These are phyloP conservation scores for Crocidura indochinensis DNA, from an alignment of 2,797 vertebrate species.

Conservation along the genomic window DNA sequence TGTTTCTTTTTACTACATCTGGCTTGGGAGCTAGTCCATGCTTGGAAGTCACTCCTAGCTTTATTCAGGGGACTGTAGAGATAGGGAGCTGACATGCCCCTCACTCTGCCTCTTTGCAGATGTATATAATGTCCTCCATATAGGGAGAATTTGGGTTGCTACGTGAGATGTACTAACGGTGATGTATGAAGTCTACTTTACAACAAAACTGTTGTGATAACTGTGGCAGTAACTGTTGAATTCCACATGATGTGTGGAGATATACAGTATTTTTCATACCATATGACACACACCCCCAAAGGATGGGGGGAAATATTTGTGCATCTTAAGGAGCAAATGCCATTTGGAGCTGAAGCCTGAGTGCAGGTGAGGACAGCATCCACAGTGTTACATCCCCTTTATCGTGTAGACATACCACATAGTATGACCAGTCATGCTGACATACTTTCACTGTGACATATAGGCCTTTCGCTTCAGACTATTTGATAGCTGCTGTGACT, in stretches of 20 bases:
- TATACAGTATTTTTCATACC: neutral
- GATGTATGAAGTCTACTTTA: constrained; percentile 4
- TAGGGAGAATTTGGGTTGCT: neutral
- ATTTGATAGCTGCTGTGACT: too few relatives aligned
- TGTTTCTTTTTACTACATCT: neutral
- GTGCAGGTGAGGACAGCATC: too few relatives aligned
- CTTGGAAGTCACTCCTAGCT: neutral
- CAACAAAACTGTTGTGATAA: neutral
- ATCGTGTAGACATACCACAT: too few relatives aligned
- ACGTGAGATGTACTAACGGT: too few relatives aligned
- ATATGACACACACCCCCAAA: too few relatives aligned
- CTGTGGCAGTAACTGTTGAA: neutral
- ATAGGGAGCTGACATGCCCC: neutral
- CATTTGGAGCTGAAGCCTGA: too few relatives aligned
- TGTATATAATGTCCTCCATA: neutral
- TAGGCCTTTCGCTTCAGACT: too few relatives aligned
- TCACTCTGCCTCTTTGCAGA: neutral
- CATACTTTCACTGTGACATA: too few relatives aligned
- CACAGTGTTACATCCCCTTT: too few relatives aligned
- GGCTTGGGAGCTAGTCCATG: neutral
- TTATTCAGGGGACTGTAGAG: neutral
- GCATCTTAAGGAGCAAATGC: too few relatives aligned
- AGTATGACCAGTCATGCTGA: too few relatives aligned
- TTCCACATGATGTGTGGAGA: neutral
- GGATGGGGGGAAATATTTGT: too few relatives aligned